Evolutionary conservation across 2,113 vertebrate genomes (phyloP), one percentile per base, ranked within the genome.

Genomic region (Trogon melanurus): DNA sequence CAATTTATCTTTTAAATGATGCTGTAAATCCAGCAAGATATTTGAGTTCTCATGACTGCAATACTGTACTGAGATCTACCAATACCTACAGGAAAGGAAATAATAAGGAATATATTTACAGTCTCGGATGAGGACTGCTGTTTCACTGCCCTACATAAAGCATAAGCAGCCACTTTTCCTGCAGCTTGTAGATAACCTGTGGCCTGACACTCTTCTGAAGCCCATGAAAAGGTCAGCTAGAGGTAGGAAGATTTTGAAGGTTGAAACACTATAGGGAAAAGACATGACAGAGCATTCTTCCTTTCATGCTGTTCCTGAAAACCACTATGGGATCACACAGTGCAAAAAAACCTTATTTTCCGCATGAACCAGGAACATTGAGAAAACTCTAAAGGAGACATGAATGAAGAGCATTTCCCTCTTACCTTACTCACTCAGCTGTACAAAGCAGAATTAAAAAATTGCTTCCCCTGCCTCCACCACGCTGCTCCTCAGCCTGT

Each of bases 321-420:
- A 10, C 70, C 72, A 32, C 25, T 44, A 41, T 30, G 19, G 30
- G 47, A 66, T 73, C 64, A 76, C 19, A 47, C 4, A 62, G 17
- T 51, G 65, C 27, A 86, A 93, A 88, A 93, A 84, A 22, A 51
- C 45, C 48, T 66, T 79, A 36, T 26, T 93, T 86, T 65, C 26
- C 60, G 38, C 48, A n/a, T 0, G 2, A 88, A 30, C 9, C 18
- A 60, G 14, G 32, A 66, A 38, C 38, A 29, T 5, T 5, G 26
- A 50, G 44, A 88, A 66, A 22, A 50, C 57, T 66, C 18, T 45
- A 36, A 80, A 89, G 57, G 48, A 84, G 53, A 21, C 56, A 51
- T 64, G 64, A 71, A 81, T 26, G 36, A 88, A 91, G 25, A 75
- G 18, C 41, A 62, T 79, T 89, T 85, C 76, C 90, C 50, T 69